Conservation (phyloP, 2,888 invertebrate genomes). For the Erebia ligea region DNA sequence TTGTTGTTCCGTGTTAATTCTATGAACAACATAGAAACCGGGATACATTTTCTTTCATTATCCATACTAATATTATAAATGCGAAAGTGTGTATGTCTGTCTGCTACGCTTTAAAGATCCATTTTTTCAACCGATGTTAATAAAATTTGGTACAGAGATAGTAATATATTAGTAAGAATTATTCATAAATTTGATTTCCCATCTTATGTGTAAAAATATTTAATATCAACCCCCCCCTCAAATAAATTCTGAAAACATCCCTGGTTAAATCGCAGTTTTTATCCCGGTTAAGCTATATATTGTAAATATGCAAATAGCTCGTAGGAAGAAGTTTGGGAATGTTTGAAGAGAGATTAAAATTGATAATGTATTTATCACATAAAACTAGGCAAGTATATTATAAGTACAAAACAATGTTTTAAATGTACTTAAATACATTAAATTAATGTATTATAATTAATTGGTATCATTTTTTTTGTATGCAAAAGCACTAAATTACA, state of each 20-base stretch:
- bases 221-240: background rate
- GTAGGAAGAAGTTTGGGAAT: background rate
- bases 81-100: too few species aligned
- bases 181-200: too few species aligned
- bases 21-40: too few species aligned
- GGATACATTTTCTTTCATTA: too few species aligned
- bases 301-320: background rate
- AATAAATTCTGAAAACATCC: background rate
- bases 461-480: background rate
- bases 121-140: too few species aligned
- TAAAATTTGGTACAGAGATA: too few species aligned
- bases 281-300: background rate
- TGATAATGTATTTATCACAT: constrained; percentile 7
- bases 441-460: background rate
- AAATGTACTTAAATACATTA: background rate
- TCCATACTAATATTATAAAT: too few species aligned
- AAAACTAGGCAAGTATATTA: background rate
- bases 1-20: too few species aligned
- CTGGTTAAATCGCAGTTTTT: background rate
- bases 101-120: too few species aligned
- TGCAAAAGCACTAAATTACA: background rate
- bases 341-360: background rate
- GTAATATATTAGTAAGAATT: too few species aligned
- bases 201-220: too few species aligned
- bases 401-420: background rate